Evolutionary conservation across 2,888 invertebrate species (phyloP).

Genomic region (Bruchidius siliquastri): DNA sequence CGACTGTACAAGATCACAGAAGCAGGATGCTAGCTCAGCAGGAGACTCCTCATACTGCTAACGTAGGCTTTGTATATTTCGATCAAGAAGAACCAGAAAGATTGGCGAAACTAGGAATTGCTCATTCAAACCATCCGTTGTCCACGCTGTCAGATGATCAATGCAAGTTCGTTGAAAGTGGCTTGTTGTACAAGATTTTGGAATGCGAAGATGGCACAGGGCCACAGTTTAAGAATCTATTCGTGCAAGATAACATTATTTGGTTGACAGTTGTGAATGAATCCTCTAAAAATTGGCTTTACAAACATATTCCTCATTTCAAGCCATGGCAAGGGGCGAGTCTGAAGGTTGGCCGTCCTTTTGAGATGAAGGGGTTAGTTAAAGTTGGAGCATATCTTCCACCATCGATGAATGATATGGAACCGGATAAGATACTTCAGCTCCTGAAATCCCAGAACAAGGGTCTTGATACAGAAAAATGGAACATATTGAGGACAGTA

Average conservation of each 20-base stretch:
- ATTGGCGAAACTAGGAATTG: neutral
- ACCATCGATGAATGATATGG: neutral
- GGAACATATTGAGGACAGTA: neutral
- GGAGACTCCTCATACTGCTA: too few species aligned
- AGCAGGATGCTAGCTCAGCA: too few species aligned
- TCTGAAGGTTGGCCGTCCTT: neutral
- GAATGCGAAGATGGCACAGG: constrained; percentile 1
- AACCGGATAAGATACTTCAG: neutral
- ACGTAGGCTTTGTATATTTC: too few species aligned
- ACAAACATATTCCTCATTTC: neutral
- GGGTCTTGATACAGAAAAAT: neutral
- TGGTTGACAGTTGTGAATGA: constrained; percentile 2
- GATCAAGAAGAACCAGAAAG: neutral
- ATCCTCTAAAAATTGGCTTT: neutral
- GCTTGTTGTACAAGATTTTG: neutral
- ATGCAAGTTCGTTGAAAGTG: neutral
- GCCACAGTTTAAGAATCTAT: neutral
- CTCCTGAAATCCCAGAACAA: neutral
- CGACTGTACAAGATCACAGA: too few species aligned
- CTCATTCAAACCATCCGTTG: neutral
- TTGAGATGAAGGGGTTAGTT: neutral
- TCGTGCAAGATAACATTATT: neutral
- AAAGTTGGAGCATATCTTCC: neutral
- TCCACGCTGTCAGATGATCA: neutral
- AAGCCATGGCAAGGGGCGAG: neutral